Percentiles rank a stretch among this genome's conserved stretches.
Evolutionary conservation across 2,797 vertebrate species (phyloP).

Genomic region (Zonotrichia albicollis): DNA sequence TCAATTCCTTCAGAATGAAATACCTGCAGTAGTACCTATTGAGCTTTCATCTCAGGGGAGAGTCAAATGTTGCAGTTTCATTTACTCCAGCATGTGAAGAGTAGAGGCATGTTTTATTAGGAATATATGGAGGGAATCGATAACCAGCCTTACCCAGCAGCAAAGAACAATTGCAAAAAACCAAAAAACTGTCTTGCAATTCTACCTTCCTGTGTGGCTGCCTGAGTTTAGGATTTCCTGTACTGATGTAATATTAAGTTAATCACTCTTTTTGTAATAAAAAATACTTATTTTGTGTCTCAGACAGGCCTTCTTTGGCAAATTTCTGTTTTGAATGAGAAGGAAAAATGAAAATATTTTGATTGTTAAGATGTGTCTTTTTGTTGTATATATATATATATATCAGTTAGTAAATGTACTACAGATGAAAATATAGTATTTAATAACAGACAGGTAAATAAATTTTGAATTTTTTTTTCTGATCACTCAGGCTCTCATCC

Average conservation of each 20-base stretch:
- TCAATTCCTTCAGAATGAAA: constrained; percentile 31
- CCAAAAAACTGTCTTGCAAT: background rate
- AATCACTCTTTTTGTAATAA: background rate
- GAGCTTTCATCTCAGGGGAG: constrained; percentile 13
- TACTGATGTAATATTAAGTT: background rate
- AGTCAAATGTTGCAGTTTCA: constrained; percentile 30
- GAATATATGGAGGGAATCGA: background rate
- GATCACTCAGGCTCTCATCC: background rate
- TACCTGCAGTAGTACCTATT: background rate
- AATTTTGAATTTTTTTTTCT: background rate
- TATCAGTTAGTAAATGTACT: background rate
- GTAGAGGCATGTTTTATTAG: constrained; percentile 7
- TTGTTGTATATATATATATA: no score
- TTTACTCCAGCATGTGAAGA: constrained; percentile 42
- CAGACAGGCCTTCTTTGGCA: background rate
- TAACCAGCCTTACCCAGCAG: background rate
- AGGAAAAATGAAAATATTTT: background rate
- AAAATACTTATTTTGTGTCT: background rate
- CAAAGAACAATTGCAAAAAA: background rate
- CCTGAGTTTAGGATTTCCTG: background rate
- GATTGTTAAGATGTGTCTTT: background rate
- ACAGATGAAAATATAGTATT: background rate
- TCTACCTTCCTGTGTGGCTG: background rate
- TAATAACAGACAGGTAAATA: background rate
- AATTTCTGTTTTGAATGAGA: background rate